Percentiles rank a stretch among this genome's conserved stretches.
Conservation (phyloP, 1,140 invertebrate genomes). For the Holotrichia oblita region DNA sequence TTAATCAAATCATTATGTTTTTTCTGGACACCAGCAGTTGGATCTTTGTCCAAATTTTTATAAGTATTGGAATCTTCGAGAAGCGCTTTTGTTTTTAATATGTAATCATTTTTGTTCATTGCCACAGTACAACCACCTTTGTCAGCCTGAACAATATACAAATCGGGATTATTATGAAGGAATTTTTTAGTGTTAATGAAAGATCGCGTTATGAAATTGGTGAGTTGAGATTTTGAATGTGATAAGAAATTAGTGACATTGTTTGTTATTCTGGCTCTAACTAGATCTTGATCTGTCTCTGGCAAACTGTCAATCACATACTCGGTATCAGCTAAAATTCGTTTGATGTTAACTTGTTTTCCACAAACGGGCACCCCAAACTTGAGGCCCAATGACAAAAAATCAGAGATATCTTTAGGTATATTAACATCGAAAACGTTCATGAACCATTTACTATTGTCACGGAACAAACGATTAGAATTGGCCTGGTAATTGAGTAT, state of each 20-base stretch:
- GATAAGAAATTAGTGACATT: slow-evolving; percentile 3
- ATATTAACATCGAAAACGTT: slow-evolving; percentile 39
- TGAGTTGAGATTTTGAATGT: not conserved
- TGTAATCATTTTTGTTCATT: slow-evolving; percentile 39
- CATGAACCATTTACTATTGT: slow-evolving; percentile 42
- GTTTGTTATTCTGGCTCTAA: slow-evolving; percentile 33
- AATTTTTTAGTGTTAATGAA: slow-evolving; percentile 26
- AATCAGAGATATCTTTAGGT: slow-evolving; percentile 40
- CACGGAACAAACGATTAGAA: not conserved
- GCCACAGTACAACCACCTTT: slow-evolving; percentile 42
- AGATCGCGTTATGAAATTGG: not conserved
- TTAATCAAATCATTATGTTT: no score
- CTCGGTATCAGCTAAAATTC: slow-evolving; percentile 36
- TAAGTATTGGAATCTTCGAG: not conserved
- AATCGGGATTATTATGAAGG: slow-evolving; percentile 40
- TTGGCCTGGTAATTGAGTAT: not conserved
- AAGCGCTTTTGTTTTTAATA: not conserved
- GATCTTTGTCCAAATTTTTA: no score
- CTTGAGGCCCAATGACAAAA: slow-evolving; percentile 41
- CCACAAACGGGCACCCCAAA: slow-evolving; percentile 20
- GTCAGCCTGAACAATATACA: slow-evolving; percentile 41
- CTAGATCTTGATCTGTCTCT: not conserved
- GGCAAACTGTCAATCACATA: slow-evolving; percentile 28
- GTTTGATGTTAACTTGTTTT: not conserved
- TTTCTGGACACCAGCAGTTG: not conserved